Conservation (phyloP, 30 jellyfish, hydroid and myxozoan species). For the Mastigias papua region DNA sequence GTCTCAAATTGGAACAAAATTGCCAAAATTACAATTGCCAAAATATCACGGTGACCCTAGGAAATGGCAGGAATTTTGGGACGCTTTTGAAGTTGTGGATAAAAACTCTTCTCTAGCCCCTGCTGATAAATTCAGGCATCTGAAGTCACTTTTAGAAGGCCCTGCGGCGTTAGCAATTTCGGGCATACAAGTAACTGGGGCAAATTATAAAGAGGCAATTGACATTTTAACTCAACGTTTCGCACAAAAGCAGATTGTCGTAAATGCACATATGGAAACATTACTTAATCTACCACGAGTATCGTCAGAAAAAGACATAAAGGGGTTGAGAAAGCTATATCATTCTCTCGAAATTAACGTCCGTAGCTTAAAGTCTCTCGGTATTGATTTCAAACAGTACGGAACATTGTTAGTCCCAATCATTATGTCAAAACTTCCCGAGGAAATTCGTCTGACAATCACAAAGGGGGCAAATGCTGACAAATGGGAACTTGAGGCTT, state of each 20-base stretch:
- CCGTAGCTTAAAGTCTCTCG: conserved; percentile 45
- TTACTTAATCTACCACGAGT: conserved; percentile 40
- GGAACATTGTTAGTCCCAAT: background rate
- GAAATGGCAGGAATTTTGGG: conserved; percentile 68
- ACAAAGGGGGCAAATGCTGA: background rate
- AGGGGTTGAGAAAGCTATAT: conserved; percentile 38
- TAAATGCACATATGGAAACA: conserved; percentile 62
- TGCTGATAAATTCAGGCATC: conserved; percentile 21
- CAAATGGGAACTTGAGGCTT: conserved; percentile 19
- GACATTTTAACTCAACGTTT: conserved; percentile 33
- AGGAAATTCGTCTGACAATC: conserved; percentile 13
- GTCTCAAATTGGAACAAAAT: background rate
- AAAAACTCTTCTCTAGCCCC: conserved; percentile 8
- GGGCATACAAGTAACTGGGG: conserved; percentile 35
- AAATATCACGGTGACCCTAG: conserved; percentile 22
- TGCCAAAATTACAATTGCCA: conserved; percentile 7
- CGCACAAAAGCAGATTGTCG: conserved; percentile 52
- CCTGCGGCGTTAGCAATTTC: conserved; percentile 50
- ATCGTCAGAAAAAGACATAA: conserved; percentile 22
- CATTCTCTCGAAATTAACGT: conserved; percentile 34
- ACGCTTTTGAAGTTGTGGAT: conserved; percentile 32
- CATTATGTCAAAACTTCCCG: conserved; percentile 25
- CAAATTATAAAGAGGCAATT: conserved; percentile 51
- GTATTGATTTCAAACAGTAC: conserved; percentile 11
- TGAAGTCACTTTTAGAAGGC: conserved; percentile 53